phyloP scores from a whole-genome alignment of 2,888 invertebrate species.

The Pollenia angustigena region DNA sequence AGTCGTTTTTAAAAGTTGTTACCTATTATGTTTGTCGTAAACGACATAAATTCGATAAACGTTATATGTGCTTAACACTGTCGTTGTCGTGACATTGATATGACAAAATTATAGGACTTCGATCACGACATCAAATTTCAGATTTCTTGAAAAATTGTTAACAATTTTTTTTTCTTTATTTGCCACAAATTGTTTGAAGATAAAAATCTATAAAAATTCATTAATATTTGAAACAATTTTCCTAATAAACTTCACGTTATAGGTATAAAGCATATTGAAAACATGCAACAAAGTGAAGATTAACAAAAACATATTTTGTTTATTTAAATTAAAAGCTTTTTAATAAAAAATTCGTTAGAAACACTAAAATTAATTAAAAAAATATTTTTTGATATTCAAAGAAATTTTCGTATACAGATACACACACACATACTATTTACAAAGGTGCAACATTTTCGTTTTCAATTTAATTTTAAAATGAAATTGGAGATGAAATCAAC shows the following conservation, averaged over 20 bases:
- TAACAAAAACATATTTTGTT: neutral
- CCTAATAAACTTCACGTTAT: neutral
- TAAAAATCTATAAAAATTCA: neutral
- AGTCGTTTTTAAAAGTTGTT: no score
- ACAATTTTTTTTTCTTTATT: neutral
- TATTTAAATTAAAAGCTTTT: conserved; percentile 6
- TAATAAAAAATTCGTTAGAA: conserved; percentile 15
- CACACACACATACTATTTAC: conserved; percentile 7
- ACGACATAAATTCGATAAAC: no score
- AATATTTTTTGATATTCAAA: conserved; percentile 12
- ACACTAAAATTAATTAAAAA: conserved; percentile 42
- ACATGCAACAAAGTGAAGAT: neutral
- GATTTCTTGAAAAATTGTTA: no score
- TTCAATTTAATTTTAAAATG: conserved; percentile 58
- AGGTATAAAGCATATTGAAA: neutral
- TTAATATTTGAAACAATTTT: neutral
- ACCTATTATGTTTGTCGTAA: no score
- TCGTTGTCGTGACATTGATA: no score
- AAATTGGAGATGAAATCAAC: conserved; percentile 61
- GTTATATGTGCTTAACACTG: no score
- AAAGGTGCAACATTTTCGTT: conserved; percentile 29
- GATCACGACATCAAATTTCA: no score
- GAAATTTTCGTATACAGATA: neutral
- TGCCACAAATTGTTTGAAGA: neutral
- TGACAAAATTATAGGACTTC: no score